Evolutionary conservation across 2,113 vertebrate genomes (phyloP), one percentile per base, ranked within the genome.

Genomic region (Zosterops hypoxanthus): DNA sequence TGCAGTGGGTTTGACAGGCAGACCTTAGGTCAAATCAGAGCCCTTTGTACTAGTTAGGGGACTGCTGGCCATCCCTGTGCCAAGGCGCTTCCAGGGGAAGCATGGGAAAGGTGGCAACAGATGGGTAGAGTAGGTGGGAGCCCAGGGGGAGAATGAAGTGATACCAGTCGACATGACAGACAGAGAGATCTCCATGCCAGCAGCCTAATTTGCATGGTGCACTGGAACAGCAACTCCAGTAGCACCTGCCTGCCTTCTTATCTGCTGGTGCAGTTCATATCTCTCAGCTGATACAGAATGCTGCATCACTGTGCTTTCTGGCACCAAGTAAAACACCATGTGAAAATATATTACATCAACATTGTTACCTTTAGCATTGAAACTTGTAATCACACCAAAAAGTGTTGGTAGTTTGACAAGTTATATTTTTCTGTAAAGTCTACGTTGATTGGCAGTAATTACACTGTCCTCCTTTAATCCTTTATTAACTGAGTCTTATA

Each of bases 391-490:
- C 85, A 96, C 88, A 93, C 90, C 93, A 92, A 90, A 92, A 96
- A 96, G 55, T 96, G 93, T 96, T 95, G 90, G 80, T 96, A 97
- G 95, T 86, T 96, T 96, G 94, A 96, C 95, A 96, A 96, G 95
- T 92, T 96, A 68, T 82, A 92, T 96, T 96, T 97, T 95, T 85
- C 92, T 89, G 73, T 92, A 93, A 94, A 97, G 85, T 93, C 85
- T 82, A 0, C 34, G 15, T 95, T 97, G 95, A 97, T 95, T 96
- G 93, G 93, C 95, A 95, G 94, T 96, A 97, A 97, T 97, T 96
- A 97, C 88, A 97, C 88, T 97, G 96, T 96, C 95, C 95, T 97
- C 94, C 92, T 97, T 72, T 96, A 97, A 97, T 96, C 92, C 87
- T 95, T 90, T 96, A 94, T 96, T 97, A 96, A 88, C 90, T 94